These are phyloP conservation scores for Tympanuchus pallidicinctus DNA, from an alignment of 2,113 vertebrate species.

Conservation along the genomic window DNA sequence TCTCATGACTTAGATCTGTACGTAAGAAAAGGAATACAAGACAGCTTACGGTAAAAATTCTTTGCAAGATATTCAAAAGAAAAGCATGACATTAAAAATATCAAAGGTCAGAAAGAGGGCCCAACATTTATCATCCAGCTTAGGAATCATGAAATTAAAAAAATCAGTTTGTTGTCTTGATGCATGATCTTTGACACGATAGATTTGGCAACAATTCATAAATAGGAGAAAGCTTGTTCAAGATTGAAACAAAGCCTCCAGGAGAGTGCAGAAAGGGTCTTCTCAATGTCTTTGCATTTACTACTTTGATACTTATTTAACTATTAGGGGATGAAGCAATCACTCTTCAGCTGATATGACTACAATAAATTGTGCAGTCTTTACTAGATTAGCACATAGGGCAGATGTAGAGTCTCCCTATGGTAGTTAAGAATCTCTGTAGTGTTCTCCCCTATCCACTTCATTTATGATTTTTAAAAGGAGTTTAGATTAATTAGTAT, in stretches of 20 bases:
- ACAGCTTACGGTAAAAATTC: neutral
- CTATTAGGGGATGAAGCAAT: neutral
- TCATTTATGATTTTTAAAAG: neutral
- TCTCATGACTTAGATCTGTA: neutral
- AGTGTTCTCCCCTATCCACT: neutral
- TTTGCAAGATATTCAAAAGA: neutral
- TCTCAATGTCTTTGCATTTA: neutral
- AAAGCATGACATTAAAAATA: neutral
- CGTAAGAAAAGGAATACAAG: neutral
- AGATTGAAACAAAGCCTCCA: neutral
- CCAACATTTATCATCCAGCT: neutral
- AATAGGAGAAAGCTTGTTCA: neutral
- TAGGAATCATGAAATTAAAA: neutral
- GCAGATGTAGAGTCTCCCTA: neutral
- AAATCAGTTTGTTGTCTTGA: neutral
- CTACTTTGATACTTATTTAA: neutral
- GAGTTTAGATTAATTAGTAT: neutral
- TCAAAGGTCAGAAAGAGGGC: neutral
- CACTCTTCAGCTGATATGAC: neutral
- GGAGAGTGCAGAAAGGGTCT: neutral
- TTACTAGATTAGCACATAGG: neutral
- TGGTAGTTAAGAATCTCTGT: neutral
- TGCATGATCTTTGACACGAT: neutral
- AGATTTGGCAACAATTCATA: neutral
- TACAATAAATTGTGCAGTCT: neutral